phyloP scores from a whole-genome alignment of 2,797 vertebrate genomes.

The Xyrichtys novacula region DNA sequence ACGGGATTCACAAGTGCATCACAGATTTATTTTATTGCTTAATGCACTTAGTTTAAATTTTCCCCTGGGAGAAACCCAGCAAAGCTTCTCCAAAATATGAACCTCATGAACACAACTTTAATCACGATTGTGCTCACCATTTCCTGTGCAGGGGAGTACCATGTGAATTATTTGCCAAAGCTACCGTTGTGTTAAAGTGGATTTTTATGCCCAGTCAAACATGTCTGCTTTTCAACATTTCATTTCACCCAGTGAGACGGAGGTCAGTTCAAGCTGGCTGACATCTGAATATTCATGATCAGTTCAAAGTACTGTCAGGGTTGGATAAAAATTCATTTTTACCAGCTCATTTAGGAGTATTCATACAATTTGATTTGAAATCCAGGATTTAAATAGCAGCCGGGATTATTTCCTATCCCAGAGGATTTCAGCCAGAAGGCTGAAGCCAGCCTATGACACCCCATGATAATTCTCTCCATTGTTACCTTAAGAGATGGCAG shows the following conservation, averaged over 20 bases:
- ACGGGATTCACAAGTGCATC: slow-evolving; percentile 25
- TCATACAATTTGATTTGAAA: slow-evolving; percentile 48
- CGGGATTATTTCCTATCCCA: slow-evolving; percentile 53
- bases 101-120: slow-evolving; percentile 27
- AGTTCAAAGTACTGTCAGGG: slow-evolving; percentile 37
- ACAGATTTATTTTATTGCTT: slow-evolving; percentile 35
- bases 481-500: slow-evolving; percentile 44
- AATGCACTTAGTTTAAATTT: slow-evolving; percentile 42
- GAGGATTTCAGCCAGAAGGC: slow-evolving; percentile 33
- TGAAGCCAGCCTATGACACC: slow-evolving; percentile 34
- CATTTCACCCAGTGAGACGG: slow-evolving; percentile 36
- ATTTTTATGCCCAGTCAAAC: slow-evolving; percentile 62
- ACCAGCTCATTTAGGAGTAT: slow-evolving; percentile 27
- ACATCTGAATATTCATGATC: slow-evolving; percentile 61
- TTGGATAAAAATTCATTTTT: slow-evolving; percentile 15
- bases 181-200: slow-evolving; percentile 66
- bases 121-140: slow-evolving; percentile 25
- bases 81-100: slow-evolving; percentile 34
- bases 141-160: slow-evolving; percentile 22
- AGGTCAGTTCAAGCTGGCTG: slow-evolving; percentile 50
- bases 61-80: slow-evolving; percentile 22
- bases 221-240: slow-evolving; percentile 51
- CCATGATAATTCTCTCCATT: slow-evolving; percentile 25
- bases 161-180: slow-evolving; percentile 52
- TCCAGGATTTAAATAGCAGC: slow-evolving; percentile 38